Percentiles rank a stretch among this genome's conserved stretches.
Evolutionary conservation across 1,140 invertebrate genomes (phyloP).

Genomic region (Lerema accius): DNA sequence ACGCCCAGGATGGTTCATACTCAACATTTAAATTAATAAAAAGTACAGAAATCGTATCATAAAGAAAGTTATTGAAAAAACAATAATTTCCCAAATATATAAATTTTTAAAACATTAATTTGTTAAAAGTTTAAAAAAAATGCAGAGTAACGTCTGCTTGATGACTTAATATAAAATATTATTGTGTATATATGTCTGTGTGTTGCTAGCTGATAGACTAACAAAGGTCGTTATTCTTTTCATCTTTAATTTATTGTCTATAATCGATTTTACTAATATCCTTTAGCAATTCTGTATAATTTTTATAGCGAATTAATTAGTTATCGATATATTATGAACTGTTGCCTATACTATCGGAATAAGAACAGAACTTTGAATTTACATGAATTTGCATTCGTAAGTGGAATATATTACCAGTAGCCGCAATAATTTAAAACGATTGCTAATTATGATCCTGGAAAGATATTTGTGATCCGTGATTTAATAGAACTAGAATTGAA

Average conservation of each 20-base stretch:
- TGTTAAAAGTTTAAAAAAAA: too few species aligned
- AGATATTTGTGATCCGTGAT: neutral
- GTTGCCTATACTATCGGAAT: conserved; percentile 4
- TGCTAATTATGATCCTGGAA: neutral
- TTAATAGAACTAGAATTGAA: too few species aligned
- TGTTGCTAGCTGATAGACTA: neutral
- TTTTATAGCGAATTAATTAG: conserved; percentile 30
- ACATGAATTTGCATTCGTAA: conserved; percentile 26
- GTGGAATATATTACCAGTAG: conserved; percentile 23
- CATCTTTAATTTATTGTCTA: conserved; percentile 5
- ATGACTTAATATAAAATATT: too few species aligned
- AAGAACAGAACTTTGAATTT: conserved; percentile 9
- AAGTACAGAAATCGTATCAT: too few species aligned
- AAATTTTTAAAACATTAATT: too few species aligned
- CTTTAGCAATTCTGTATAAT: conserved; percentile 17
- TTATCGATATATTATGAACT: conserved; percentile 19
- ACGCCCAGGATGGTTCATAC: too few species aligned
- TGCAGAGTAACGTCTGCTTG: too few species aligned
- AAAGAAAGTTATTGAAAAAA: too few species aligned
- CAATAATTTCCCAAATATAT: too few species aligned
- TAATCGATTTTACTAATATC: conserved; percentile 16
- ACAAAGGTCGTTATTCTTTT: conserved; percentile 11
- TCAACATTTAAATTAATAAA: too few species aligned
- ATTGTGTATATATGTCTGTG: too few species aligned
- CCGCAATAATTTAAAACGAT: conserved; percentile 13